These are phyloP conservation scores for Lophotriccus pileatus DNA, from an alignment of 2,797 vertebrate genomes.

Conservation along the genomic window DNA sequence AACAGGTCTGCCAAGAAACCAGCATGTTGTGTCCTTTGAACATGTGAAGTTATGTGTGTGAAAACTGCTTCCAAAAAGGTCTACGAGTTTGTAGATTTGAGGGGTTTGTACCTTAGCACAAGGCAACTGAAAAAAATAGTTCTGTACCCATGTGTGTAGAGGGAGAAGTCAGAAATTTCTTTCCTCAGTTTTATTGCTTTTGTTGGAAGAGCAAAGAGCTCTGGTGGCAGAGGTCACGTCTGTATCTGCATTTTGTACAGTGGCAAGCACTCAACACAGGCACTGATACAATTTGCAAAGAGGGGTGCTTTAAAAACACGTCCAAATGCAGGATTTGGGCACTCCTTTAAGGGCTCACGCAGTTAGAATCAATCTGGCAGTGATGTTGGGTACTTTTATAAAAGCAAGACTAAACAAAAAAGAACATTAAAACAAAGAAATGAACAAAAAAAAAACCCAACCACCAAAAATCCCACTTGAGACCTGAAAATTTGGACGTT, in stretches of 20 bases:
- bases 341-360: background rate
- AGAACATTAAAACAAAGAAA: background rate
- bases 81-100: background rate
- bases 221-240: background rate
- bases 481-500: background rate
- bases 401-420: slow-evolving; percentile 23
- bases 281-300: background rate
- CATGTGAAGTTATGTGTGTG: background rate
- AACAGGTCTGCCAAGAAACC: background rate
- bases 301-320: background rate
- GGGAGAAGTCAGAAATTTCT: background rate
- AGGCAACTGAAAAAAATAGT: background rate
- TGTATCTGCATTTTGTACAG: slow-evolving; percentile 4
- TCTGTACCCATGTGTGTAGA: background rate
- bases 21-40: background rate
- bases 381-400: background rate
- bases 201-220: background rate
- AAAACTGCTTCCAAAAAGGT: background rate
- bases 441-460: background rate
- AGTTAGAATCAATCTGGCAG: background rate
- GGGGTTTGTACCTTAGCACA: background rate
- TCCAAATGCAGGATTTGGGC: background rate
- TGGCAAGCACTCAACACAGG: background rate
- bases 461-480: background rate
- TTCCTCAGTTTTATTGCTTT: background rate